Evolutionary conservation across 2,113 vertebrate genomes (phyloP).

Genomic region (Ptilonorhynchus violaceus): DNA sequence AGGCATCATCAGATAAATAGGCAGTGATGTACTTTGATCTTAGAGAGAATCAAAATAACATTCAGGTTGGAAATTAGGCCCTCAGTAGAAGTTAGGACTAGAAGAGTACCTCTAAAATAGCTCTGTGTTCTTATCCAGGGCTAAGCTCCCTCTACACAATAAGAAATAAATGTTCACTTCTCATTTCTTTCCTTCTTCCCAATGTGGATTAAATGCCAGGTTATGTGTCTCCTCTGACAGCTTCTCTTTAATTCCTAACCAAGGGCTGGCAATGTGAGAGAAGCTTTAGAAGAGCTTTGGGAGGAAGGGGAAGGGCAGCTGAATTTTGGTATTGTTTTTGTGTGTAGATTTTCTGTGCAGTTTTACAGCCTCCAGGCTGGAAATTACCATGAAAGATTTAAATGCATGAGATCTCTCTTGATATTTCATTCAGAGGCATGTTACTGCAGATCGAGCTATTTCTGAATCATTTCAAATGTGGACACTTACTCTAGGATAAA

Average conservation of each 20-base stretch:
- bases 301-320: neutral
- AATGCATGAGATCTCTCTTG: conserved; percentile 7
- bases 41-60: neutral
- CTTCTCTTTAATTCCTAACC: neutral
- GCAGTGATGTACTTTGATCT: neutral
- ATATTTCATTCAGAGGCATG: conserved; percentile 5
- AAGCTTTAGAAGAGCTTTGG: neutral
- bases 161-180: neutral
- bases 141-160: neutral
- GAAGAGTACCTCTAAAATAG: neutral
- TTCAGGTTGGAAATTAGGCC: neutral
- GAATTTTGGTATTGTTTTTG: neutral
- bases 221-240: neutral
- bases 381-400: conserved; percentile 41
- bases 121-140: neutral
- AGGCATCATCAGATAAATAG: neutral
- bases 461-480: conserved; percentile 31
- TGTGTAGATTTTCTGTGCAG: neutral
- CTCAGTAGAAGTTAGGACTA: neutral
- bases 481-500: conserved; percentile 50
- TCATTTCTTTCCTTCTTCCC: neutral
- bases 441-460: conserved; percentile 32
- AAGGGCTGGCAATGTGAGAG: neutral
- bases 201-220: neutral
- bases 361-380: conserved; percentile 20